phyloP scores from a whole-genome alignment of 2,888 invertebrate genomes.

The Xanthorhoe designata region DNA sequence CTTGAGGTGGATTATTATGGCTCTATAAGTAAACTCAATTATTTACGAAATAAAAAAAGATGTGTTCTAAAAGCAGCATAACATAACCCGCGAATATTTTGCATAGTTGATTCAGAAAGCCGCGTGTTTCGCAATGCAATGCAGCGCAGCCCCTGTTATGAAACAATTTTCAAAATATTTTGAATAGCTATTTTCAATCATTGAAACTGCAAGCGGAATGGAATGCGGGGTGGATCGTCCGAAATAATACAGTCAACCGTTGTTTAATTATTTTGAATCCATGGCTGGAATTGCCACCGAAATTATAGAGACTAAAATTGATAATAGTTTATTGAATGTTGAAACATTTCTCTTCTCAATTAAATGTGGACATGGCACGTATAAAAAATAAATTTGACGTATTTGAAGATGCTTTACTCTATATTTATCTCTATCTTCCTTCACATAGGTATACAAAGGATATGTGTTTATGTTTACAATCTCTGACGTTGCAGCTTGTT shows the following conservation, averaged over 20 bases:
- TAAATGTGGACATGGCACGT: not conserved
- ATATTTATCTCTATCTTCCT: too few species aligned
- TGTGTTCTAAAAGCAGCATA: slow-evolving; percentile 53
- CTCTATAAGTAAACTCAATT: not conserved
- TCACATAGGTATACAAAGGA: too few species aligned
- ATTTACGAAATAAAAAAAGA: slow-evolving; percentile 5
- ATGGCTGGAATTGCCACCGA: slow-evolving; percentile 23
- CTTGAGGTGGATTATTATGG: not conserved
- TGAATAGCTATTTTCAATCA: slow-evolving; percentile 85
- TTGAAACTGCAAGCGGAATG: slow-evolving; percentile 78
- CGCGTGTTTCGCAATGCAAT: slow-evolving; percentile 68
- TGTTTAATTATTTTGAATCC: slow-evolving; percentile 57
- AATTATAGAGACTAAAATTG: slow-evolving; percentile 25
- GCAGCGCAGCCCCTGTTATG: slow-evolving; percentile 70
- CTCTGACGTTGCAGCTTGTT: too few species aligned
- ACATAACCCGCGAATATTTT: slow-evolving; percentile 72
- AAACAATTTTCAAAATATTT: slow-evolving; percentile 86
- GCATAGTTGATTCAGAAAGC: slow-evolving; percentile 69
- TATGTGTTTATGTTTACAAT: too few species aligned
- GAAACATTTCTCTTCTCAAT: not conserved
- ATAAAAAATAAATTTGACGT: too few species aligned
- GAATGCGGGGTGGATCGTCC: slow-evolving; percentile 73
- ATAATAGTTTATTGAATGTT: not conserved
- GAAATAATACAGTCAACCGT: slow-evolving; percentile 58
- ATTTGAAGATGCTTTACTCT: too few species aligned